A percentile compares a stretch with the other conserved stretches of the same genome.
Conservation (phyloP, 2,113 vertebrate species). For the Ptychochromis oligacanthus region DNA sequence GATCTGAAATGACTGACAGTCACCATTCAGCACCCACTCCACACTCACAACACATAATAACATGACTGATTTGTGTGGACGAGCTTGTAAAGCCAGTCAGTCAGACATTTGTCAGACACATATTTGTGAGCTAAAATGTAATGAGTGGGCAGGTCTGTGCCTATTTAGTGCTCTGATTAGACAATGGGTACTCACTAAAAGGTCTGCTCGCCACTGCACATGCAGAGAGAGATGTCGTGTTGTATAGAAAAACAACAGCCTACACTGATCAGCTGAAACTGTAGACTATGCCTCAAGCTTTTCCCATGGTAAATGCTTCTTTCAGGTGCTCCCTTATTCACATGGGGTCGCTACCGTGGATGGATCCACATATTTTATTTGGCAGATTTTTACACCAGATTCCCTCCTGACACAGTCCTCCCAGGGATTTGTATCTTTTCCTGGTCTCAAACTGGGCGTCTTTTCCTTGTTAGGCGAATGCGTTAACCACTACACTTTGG, state of each 20-base stretch:
- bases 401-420: too few relatives aligned
- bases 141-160: constrained; percentile 29
- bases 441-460: too few relatives aligned
- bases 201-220: constrained; percentile 10
- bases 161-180: constrained; percentile 40
- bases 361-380: too few relatives aligned
- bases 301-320: not conserved
- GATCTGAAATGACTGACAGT: constrained; percentile 20
- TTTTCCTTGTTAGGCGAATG: too few relatives aligned
- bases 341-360: too few relatives aligned
- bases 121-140: constrained; percentile 30
- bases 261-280: constrained; percentile 4
- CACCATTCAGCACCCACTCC: constrained; percentile 33
- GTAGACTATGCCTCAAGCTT: not conserved
- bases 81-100: constrained; percentile 8
- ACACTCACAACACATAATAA: constrained; percentile 1
- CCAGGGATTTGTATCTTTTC: too few relatives aligned
- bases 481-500: too few relatives aligned
- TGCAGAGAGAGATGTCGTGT: constrained; percentile 6
- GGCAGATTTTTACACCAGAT: too few relatives aligned
- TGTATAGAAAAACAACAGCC: not conserved
- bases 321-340: not conserved
- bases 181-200: constrained; percentile 15
- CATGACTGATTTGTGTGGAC: constrained; percentile 36
- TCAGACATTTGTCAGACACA: constrained; percentile 12